Base-by-base conservation (phyloP, 2,113 vertebrate genomes). In the Leucoraja erinaceus region DNA sequence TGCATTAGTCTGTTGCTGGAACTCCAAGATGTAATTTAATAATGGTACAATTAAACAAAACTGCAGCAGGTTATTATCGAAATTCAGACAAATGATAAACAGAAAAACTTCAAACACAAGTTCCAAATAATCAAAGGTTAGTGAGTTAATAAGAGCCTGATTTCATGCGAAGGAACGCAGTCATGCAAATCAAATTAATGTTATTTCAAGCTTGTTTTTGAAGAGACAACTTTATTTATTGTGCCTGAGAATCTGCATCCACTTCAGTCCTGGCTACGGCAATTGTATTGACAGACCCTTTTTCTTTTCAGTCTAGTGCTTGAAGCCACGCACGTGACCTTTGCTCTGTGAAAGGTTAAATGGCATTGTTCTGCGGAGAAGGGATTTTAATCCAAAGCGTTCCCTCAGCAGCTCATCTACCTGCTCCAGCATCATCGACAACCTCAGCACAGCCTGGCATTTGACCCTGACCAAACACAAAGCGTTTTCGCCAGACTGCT, bases 31-130 rank as follows among this genome's bases (percentile, higher is more conserved):
- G 61, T 68, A 90, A 90, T 90, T 90, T 68, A 90, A 31, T 68
- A 90, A 90, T 20, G n/a, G 86, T 68, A 68, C 61, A 33, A 66
- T 90, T 68, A 61, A 90, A 90, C 56, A 90, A 90, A 90, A 90
- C 63, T 63, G 59, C 12, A 22, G 70, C 70, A 68, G 5, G 63
- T 33, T 90, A 20, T 20, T 38, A 66, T 20, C n/a, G 20, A 90
- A 38, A 90, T 63, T 90, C 16, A 90, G 86, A 68, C 86, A 90
- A 90, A 33, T 68, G 56, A 90, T 90, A 33, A 68, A 31, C 63
- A 90, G 20, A 68, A 20, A 20, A 20, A 33, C 81, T 56, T 66
- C 86, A 90, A 68, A 68, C 54, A 59, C 61, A 68, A 88, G n/a
- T 88, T 88, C 84, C 61, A 63, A 56, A 88, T 11, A 31, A 31